A percentile compares a stretch with the other conserved stretches of the same genome.
Evolutionary conservation across 2,888 invertebrate species (phyloP).

Genomic region (Microctonus aethiopoides): DNA sequence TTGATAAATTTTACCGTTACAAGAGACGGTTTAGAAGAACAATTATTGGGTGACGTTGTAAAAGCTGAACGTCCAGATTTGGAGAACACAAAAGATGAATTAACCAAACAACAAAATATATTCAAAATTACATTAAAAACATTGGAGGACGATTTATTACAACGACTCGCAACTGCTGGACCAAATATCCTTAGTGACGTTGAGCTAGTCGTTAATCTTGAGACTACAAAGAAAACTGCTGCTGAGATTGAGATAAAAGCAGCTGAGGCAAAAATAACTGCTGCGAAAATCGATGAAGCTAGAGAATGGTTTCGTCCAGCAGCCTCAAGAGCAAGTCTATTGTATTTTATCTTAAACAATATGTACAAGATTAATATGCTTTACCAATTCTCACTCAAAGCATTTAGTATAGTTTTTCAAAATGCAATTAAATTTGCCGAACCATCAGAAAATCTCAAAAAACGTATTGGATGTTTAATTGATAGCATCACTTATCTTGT

Average conservation of each 20-base stretch:
- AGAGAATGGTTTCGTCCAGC: constrained; percentile 89
- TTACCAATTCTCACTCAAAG: constrained; percentile 95
- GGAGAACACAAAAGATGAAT: constrained; percentile 81
- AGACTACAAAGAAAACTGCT: constrained; percentile 92
- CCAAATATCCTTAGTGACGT: constrained; percentile 93
- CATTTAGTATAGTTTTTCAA: constrained; percentile 91
- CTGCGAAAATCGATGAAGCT: constrained; percentile 90
- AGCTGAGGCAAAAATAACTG: constrained; percentile 85
- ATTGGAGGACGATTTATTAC: constrained; percentile 91
- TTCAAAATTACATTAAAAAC: constrained; percentile 92
- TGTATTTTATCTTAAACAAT: constrained; percentile 95
- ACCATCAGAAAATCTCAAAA: constrained; percentile 76
- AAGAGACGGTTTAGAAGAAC: constrained; percentile 92
- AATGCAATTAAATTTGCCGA: constrained; percentile 81
- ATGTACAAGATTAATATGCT: constrained; percentile 92
- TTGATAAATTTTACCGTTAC: constrained; percentile 97
- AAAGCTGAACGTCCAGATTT: constrained; percentile 93
- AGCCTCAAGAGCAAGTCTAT: constrained; percentile 85
- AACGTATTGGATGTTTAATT: constrained; percentile 80
- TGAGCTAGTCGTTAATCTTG: constrained; percentile 89
- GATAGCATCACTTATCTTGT: constrained; percentile 90
- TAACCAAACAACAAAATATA: constrained; percentile 93
- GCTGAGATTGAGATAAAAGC: constrained; percentile 90
- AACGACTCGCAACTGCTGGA: constrained; percentile 87
- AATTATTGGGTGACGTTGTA: constrained; percentile 91